Base-by-base conservation (phyloP, 2,797 vertebrate species). In the Erpetoichthys calabaricus region DNA sequence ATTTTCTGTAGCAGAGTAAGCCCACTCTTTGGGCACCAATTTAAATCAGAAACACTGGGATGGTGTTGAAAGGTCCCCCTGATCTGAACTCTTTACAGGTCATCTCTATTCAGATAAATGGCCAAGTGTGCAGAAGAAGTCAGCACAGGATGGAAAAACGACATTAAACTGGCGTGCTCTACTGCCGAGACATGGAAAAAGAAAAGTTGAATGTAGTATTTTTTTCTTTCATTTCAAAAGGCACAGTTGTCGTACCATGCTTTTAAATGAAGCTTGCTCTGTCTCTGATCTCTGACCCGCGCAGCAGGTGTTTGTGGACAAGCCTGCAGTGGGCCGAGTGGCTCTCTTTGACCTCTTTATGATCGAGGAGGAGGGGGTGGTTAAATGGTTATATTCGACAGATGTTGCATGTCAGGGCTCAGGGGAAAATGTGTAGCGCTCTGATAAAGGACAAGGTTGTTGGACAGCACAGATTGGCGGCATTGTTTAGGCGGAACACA, bases 391-490 rank as follows among this genome's bases (percentile, higher is more conserved):
- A 0, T 0, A 0, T 9, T 58, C 63, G 62, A 62, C 57, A 64
- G 70, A 73, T 72, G 60, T 64, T 66, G 53, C 52, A 60, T 43
- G 59, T 66, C 65, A 68, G 63, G 59, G 46, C 57, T 55, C 58
- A 61, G 51, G 57, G 62, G 60, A n/a, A 68, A 59, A 58, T 60
- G 59, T 64, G 63, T 10, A 56, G 52, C 59, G 9, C 42, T 55
- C 47, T 41, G 47, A 63, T 51, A 57, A 59, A 57, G 50, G 9
- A 44, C 45, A 4, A 1, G 47, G 47, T 7, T 59, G 50, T 7
- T 59, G 50, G 58, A 62, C 59, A 52, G 49, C 44, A 9, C 58
- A 8, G 55, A 63, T 63, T 41, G 51, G 51, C 60, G 45, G 46
- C 54, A 53, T 54, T 9, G 53, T 51, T 25, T 25, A 25, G 25